Conservation (phyloP, 2,797 vertebrate genomes). For the Spinus pinus region DNA sequence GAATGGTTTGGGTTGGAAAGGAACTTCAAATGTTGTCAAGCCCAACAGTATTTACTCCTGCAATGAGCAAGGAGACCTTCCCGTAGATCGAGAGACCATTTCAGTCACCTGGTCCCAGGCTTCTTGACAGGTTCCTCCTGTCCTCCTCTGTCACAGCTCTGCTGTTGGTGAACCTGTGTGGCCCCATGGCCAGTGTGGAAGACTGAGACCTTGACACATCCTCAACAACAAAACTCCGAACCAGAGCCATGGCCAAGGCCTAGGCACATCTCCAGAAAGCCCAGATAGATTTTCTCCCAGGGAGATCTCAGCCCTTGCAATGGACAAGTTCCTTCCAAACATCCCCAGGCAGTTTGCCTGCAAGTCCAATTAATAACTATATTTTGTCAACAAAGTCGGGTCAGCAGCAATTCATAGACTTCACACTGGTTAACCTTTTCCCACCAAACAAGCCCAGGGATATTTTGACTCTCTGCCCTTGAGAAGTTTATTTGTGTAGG, state of each 20-base stretch:
- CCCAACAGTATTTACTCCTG: not conserved
- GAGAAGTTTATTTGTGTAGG: conserved; percentile 42
- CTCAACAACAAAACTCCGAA: not conserved
- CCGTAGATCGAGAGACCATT: not conserved
- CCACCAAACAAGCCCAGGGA: conserved; percentile 7
- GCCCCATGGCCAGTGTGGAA: not conserved
- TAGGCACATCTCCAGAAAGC: not conserved
- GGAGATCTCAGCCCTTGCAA: not conserved
- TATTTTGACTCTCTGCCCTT: conserved; percentile 36
- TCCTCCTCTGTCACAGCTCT: not conserved
- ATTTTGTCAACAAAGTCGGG: conserved; percentile 24
- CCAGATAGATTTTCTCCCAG: not conserved
- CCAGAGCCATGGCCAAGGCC: not conserved
- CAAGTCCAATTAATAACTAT: not conserved
- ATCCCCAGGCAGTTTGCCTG: not conserved
- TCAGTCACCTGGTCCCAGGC: not conserved
- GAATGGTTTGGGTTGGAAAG: not conserved
- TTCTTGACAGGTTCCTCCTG: not conserved
- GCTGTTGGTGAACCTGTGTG: accelerated
- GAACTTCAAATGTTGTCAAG: not conserved
- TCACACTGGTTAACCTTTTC: conserved; percentile 30
- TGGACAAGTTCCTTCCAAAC: not conserved
- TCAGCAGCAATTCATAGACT: not conserved
- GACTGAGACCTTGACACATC: not conserved
- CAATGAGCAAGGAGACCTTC: not conserved